Evolutionary conservation across 2,113 vertebrate species (phyloP).

Genomic region (Aptenodytes patagonicus): DNA sequence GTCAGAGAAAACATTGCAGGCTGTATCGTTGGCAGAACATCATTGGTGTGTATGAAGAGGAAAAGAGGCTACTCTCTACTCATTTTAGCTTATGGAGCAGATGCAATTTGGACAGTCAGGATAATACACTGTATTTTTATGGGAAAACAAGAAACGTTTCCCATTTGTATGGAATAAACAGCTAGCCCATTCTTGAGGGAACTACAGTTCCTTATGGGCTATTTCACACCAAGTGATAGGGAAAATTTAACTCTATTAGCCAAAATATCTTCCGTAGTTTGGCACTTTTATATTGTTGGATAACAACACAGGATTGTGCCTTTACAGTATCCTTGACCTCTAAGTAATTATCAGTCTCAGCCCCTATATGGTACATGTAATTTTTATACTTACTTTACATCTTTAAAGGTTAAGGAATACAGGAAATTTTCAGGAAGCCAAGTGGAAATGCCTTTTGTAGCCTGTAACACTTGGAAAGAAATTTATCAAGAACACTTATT

Average conservation of each 20-base stretch:
- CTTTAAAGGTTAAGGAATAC: background rate
- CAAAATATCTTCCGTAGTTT: background rate
- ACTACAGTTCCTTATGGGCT: background rate
- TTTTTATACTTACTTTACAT: background rate
- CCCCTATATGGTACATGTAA: background rate
- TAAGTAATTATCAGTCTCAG: background rate
- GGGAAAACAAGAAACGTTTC: background rate
- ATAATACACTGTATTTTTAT: background rate
- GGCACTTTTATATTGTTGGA: background rate
- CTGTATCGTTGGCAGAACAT: background rate
- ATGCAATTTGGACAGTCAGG: background rate
- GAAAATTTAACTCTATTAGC: background rate
- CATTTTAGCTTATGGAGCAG: background rate
- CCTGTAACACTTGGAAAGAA: background rate
- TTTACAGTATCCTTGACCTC: background rate
- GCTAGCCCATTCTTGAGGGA: background rate
- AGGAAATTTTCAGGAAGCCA: background rate
- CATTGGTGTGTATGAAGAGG: background rate
- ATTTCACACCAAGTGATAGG: background rate
- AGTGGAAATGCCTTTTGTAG: background rate
- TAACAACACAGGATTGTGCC: background rate
- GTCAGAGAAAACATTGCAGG: background rate
- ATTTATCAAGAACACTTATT: background rate
- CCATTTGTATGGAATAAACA: background rate
- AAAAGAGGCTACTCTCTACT: background rate